Conservation (phyloP, 1,140 invertebrate species). For the Drosophila sturtevanti region DNA sequence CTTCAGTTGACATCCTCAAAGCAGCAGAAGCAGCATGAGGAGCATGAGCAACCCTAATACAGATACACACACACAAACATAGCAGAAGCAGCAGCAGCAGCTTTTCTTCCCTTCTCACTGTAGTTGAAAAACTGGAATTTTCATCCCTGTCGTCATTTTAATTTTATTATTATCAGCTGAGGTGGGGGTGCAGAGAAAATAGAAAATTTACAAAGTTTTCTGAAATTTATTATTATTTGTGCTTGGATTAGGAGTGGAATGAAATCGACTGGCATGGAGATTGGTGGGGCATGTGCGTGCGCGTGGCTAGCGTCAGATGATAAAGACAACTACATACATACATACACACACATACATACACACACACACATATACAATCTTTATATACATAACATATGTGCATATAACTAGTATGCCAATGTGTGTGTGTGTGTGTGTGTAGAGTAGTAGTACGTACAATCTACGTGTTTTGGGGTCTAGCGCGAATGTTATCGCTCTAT, state of each 20-base stretch:
- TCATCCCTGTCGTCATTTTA: conserved; percentile 74
- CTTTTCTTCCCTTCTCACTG: conserved; percentile 66
- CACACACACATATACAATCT: conserved; percentile 11
- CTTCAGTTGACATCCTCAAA: conserved; percentile 13
- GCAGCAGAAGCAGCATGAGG: conserved; percentile 20
- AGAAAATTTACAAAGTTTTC: conserved; percentile 16
- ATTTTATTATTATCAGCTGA: conserved; percentile 67
- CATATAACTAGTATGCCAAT: neutral
- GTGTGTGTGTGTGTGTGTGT: neutral
- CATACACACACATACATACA: neutral
- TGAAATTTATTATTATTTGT: conserved; percentile 31
- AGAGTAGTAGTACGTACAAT: conserved; percentile 3
- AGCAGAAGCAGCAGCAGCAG: conserved; percentile 39
- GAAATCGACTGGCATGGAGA: conserved; percentile 1
- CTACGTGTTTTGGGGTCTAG: conserved; percentile 15
- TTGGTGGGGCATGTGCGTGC: conserved; percentile 44
- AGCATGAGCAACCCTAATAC: conserved; percentile 38
- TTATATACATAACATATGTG: conserved; percentile 17
- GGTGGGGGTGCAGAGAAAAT: neutral
- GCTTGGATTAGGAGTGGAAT: conserved; percentile 21
- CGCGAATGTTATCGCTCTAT: conserved; percentile 13
- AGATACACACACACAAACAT: conserved; percentile 33
- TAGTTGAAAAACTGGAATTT: conserved; percentile 59
- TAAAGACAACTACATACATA: conserved; percentile 32
- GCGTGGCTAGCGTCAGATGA: conserved; percentile 45